Base-by-base conservation (phyloP, 2,888 invertebrate species). In the Cheilosia soror region DNA sequence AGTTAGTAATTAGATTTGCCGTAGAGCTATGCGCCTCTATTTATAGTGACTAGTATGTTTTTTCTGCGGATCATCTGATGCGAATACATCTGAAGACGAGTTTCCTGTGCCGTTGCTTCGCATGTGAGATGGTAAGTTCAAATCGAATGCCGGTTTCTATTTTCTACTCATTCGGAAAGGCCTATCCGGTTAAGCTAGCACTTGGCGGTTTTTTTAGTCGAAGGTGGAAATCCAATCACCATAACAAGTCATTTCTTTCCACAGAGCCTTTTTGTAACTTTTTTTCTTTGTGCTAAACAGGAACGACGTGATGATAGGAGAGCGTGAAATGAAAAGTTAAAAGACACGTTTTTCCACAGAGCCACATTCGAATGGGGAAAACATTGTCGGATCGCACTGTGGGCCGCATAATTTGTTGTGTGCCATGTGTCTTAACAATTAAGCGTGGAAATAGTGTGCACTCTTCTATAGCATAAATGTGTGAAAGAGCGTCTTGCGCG, bases 1-100 rank as follows among this genome's bases (percentile, higher is more conserved):
- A 90, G 89, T 90, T 88, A 88, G 89, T 89, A 89, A 91, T 91
- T 91, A 91, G 90, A 90, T 89, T 88, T 88, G 88, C 88, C 88
- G 88, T 80, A 84, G 76, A 75, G 75, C 73, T 72, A 75, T 81
- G 87, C 71, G 84, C 87, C 72, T 88, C 88, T 89, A 89, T 89
- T 88, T 89, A 89, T 89, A 89, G 87, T 76, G 47, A 84, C 47
- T 47, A 27, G 69, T 29, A 42, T 37, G 15, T 58, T 42, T 58
- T 20, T 33, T 76, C 20, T 20, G 27, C 40, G 27, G 29, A 42
- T 42, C 29, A 44, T 49, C 33, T 25, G 76, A 71, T 72, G 60
- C n/a, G 25, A 44, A 6, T 42, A 47, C 33, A 65, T 49, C 37
- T 15, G 37, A 69, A 85, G 80, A 80, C 85, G 25, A 68, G 80